phyloP scores from a whole-genome alignment of 2,797 vertebrate genomes.

The Amblyraja radiata region DNA sequence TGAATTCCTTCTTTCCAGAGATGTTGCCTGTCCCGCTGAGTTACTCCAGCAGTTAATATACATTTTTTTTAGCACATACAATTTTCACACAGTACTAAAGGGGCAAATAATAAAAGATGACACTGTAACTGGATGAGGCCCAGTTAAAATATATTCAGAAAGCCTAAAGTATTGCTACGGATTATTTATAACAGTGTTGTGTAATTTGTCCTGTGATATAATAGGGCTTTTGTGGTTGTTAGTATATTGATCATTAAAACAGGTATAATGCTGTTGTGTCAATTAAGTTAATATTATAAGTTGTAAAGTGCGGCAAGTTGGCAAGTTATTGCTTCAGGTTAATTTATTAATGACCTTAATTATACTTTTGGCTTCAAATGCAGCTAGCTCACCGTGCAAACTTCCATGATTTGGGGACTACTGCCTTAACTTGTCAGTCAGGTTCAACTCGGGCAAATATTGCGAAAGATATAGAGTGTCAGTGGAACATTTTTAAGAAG shows the following conservation, averaged over 20 bases:
- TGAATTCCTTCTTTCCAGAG: too few relatives aligned
- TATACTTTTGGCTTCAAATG: neutral
- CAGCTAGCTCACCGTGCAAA: neutral
- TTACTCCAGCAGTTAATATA: too few relatives aligned
- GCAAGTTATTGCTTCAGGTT: neutral
- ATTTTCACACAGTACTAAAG: neutral
- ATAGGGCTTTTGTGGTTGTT: neutral
- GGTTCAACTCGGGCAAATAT: neutral
- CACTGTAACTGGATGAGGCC: neutral
- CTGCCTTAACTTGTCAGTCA: constrained; percentile 14
- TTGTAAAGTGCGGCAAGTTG: neutral
- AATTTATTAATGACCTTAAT: neutral
- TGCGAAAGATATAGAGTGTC: constrained; percentile 4
- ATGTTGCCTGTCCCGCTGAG: too few relatives aligned
- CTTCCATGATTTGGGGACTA: neutral
- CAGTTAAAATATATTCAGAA: neutral
- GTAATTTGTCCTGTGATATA: neutral
- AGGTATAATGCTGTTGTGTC: neutral
- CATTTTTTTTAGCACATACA: neutral
- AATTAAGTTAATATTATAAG: neutral
- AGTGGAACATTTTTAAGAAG: constrained; percentile 45
- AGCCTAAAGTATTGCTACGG: neutral
- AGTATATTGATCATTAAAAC: neutral
- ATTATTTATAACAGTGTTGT: neutral
- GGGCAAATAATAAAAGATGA: neutral